Percentiles rank a stretch among this genome's conserved stretches.
Evolutionary conservation across 2,113 vertebrate species (phyloP).

Genomic region (Callionymus lyra): DNA sequence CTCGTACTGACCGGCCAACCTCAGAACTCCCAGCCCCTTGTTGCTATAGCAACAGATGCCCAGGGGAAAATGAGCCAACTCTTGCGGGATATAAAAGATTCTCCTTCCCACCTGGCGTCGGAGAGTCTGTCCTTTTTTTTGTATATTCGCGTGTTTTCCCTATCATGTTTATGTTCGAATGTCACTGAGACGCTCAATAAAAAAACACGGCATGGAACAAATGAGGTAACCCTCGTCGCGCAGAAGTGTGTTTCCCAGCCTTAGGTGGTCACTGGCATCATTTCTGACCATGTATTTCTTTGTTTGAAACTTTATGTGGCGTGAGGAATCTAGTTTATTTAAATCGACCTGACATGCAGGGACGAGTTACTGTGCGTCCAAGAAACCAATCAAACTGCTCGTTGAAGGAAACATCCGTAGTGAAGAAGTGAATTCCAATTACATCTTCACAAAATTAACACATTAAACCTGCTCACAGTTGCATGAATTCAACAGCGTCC

Average conservation of each 20-base stretch:
- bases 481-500: too few relatives aligned
- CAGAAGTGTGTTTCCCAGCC: slow-evolving; percentile 38
- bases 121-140: slow-evolving; percentile 66
- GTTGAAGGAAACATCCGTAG: slow-evolving; percentile 9
- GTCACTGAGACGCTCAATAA: slow-evolving; percentile 6
- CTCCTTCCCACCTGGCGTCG: slow-evolving; percentile 42
- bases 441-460: slow-evolving; percentile 2
- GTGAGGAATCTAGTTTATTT: slow-evolving; percentile 8
- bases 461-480: too few relatives aligned
- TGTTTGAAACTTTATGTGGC: slow-evolving; percentile 15
- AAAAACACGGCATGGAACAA: slow-evolving; percentile 42
- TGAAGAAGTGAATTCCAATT: slow-evolving; percentile 28
- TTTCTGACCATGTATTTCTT: slow-evolving; percentile 13
- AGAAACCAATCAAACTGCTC: slow-evolving; percentile 15
- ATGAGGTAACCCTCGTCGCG: slow-evolving; percentile 46
- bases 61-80: slow-evolving; percentile 27
- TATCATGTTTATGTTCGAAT: too few relatives aligned
- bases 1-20: slow-evolving; percentile 24
- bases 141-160: slow-evolving; percentile 4
- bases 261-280: slow-evolving; percentile 22
- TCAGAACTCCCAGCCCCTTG: slow-evolving; percentile 14
- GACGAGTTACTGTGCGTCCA: slow-evolving; percentile 5
- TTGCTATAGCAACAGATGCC: slow-evolving; percentile 47
- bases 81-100: slow-evolving; percentile 36
- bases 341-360: slow-evolving; percentile 4